These are phyloP conservation scores for Acleris laterana DNA, from an alignment of 2,888 invertebrate genomes.

Conservation along the genomic window DNA sequence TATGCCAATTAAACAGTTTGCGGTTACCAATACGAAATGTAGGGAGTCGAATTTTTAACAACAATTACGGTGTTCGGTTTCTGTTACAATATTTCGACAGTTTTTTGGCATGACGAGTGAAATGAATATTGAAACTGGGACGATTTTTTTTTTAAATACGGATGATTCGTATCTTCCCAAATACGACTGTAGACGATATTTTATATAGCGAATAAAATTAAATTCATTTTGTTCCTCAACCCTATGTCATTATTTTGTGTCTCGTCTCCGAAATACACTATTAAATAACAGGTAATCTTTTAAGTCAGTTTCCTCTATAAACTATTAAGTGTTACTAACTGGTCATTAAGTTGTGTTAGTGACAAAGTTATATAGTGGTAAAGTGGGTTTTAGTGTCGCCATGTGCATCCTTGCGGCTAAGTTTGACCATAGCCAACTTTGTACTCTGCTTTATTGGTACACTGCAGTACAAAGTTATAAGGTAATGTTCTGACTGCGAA, in stretches of 20 bases:
- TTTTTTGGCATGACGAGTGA: background rate
- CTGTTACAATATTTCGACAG: background rate
- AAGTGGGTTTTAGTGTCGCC: slow-evolving; percentile 70
- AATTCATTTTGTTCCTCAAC: too few species aligned
- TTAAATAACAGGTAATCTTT: slow-evolving; percentile 5
- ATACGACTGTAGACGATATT: too few species aligned
- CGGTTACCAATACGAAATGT: slow-evolving; percentile 57
- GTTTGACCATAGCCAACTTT: slow-evolving; percentile 71
- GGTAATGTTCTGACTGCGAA: slow-evolving; percentile 27
- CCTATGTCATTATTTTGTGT: too few species aligned
- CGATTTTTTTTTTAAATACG: too few species aligned
- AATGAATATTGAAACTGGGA: too few species aligned
- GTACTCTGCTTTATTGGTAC: slow-evolving; percentile 59
- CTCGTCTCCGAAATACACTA: background rate
- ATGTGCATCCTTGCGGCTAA: slow-evolving; percentile 69
- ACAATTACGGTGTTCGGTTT: slow-evolving; percentile 40
- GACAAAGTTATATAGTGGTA: slow-evolving; percentile 65
- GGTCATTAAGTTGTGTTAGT: slow-evolving; percentile 56
- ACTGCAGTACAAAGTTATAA: slow-evolving; percentile 32
- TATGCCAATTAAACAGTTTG: slow-evolving; percentile 74
- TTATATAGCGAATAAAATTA: too few species aligned
- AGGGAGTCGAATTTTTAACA: slow-evolving; percentile 52
- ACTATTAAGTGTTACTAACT: slow-evolving; percentile 28
- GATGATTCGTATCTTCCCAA: too few species aligned
- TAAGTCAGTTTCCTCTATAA: slow-evolving; percentile 11